Percentiles rank a stretch among this genome's conserved stretches.
These are phyloP conservation scores for Ctena decussata DNA, from an alignment of 2,888 invertebrate species.

Conservation along the genomic window DNA sequence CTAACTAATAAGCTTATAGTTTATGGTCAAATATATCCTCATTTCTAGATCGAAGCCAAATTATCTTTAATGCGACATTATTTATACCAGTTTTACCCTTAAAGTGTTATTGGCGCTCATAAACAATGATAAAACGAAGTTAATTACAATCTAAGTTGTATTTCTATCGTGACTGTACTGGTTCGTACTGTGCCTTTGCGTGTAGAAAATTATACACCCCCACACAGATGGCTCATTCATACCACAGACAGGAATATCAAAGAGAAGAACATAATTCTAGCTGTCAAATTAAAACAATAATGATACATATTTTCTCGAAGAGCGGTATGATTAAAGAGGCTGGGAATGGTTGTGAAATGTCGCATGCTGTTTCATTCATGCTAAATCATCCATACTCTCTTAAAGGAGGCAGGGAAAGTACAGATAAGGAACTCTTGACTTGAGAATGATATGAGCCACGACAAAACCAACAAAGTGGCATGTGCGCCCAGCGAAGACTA, in stretches of 20 bases:
- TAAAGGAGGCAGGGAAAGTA: too few relatives aligned
- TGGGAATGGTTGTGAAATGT: not conserved
- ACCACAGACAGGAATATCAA: not conserved
- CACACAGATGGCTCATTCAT: not conserved
- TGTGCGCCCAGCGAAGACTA: too few relatives aligned
- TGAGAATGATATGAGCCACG: too few relatives aligned
- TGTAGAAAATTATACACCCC: not conserved
- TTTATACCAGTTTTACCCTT: not conserved
- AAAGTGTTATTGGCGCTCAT: too few relatives aligned
- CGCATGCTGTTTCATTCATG: too few relatives aligned
- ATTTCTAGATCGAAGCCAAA: not conserved
- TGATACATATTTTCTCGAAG: not conserved
- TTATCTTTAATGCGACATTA: not conserved
- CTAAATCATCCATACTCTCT: too few relatives aligned
- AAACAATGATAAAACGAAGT: too few relatives aligned
- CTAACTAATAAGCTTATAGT: too few relatives aligned
- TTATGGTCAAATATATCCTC: too few relatives aligned
- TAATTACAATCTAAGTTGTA: too few relatives aligned
- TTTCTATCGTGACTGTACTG: not conserved
- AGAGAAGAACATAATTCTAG: not conserved
- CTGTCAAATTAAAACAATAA: conserved; percentile 2
- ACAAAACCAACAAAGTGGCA: too few relatives aligned
- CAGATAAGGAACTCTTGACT: too few relatives aligned
- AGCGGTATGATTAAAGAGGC: not conserved
- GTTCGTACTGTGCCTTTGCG: not conserved